phyloP scores from a whole-genome alignment of 2,888 invertebrate species.

The Eumacrocentrus americanus region DNA sequence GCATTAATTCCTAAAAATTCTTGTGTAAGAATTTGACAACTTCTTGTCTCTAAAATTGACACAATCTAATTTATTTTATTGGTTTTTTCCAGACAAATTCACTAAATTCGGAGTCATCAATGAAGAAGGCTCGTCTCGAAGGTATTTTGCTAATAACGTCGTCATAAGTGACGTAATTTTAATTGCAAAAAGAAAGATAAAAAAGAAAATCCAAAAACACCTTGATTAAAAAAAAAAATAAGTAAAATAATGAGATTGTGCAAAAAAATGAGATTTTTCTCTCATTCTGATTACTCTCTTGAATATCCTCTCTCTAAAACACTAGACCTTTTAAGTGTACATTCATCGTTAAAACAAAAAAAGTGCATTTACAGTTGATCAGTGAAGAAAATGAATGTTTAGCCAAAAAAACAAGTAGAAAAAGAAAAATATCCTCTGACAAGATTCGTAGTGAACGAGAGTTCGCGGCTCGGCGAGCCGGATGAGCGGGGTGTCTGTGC shows the following conservation, averaged over 20 bases:
- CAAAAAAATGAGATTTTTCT: too few relatives aligned
- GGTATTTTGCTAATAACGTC: constrained; percentile 54
- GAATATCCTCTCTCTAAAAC: too few relatives aligned
- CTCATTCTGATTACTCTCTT: too few relatives aligned
- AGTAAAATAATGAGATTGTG: too few relatives aligned
- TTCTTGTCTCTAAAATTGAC: too few relatives aligned
- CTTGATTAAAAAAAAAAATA: too few relatives aligned
- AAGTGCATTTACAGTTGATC: background rate
- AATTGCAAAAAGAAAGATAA: constrained; percentile 29
- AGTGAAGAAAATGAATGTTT: background rate
- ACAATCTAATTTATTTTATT: background rate
- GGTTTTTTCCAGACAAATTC: constrained; percentile 47
- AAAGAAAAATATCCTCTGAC: constrained; percentile 11
- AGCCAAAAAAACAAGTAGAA: background rate
- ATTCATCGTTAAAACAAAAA: too few relatives aligned
- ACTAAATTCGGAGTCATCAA: constrained; percentile 51
- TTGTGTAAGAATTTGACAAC: too few relatives aligned
- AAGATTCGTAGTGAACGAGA: constrained; percentile 27
- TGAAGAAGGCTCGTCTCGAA: constrained; percentile 55
- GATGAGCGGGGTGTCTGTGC: constrained; percentile 26
- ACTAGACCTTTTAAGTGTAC: too few relatives aligned
- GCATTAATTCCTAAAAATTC: too few relatives aligned
- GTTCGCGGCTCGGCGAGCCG: constrained; percentile 30
- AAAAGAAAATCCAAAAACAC: too few relatives aligned
- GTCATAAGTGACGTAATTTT: background rate